A percentile compares a stretch with the other conserved stretches of the same genome.
These are phyloP conservation scores for Alouatta palliata DNA, from an alignment of 2,113 vertebrate genomes.

Conservation along the genomic window DNA sequence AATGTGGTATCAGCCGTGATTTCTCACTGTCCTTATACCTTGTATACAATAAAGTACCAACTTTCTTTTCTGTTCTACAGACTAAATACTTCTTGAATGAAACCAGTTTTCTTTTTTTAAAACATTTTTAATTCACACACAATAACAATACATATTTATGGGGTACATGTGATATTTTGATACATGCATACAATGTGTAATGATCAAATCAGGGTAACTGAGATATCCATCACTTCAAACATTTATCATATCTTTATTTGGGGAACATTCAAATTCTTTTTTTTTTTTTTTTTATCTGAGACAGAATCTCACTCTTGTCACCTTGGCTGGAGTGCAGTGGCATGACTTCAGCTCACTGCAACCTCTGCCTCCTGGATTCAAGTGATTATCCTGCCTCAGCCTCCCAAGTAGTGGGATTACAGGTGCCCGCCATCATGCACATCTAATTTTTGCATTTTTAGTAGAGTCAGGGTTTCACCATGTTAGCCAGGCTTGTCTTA, in stretches of 20 bases:
- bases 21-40: not conserved
- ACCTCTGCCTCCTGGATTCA: too few species aligned
- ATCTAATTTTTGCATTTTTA: too few species aligned
- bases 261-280: not conserved
- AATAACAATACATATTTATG: not conserved
- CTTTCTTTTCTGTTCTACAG: not conserved
- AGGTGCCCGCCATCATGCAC: too few species aligned
- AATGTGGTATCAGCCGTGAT: not conserved
- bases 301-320: too few species aligned
- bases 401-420: too few species aligned
- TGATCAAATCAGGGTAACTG: not conserved
- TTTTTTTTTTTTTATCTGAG: not conserved
- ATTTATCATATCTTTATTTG: not conserved
- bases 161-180: not conserved
- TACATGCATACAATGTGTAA: not conserved
- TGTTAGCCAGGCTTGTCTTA: too few species aligned
- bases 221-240: not conserved
- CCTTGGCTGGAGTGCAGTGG: too few species aligned
- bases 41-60: not conserved
- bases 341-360: too few species aligned
- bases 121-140: not conserved
- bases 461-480: too few species aligned
- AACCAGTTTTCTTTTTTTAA: not conserved
- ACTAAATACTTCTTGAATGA: not conserved
- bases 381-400: too few species aligned